A percentile compares a stretch with the other conserved stretches of the same genome.
Conservation (phyloP, 2,113 vertebrate species). For the Nyctibius bracteatus region DNA sequence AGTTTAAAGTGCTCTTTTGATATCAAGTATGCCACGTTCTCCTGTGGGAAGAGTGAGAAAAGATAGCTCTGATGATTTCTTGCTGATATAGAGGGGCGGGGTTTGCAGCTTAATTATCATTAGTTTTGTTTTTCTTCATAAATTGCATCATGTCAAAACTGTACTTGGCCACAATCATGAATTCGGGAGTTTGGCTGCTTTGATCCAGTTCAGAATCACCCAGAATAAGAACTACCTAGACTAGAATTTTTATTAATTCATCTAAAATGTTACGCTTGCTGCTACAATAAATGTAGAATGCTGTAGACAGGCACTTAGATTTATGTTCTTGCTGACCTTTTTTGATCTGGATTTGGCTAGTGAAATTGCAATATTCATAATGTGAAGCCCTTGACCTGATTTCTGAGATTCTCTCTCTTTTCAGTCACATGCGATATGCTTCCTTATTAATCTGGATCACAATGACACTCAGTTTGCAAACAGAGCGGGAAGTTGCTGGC, state of each 20-base stretch:
- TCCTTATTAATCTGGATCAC: background rate
- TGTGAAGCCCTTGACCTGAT: background rate
- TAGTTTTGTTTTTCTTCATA: background rate
- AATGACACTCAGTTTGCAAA: background rate
- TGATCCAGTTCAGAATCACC: background rate
- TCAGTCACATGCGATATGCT: background rate
- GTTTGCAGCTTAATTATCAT: background rate
- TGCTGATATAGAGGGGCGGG: background rate
- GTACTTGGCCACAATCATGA: background rate
- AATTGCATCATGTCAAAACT: background rate
- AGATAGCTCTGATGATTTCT: background rate
- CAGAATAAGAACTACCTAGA: background rate
- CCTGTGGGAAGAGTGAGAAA: background rate
- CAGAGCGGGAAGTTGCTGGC: background rate
- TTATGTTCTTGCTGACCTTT: background rate
- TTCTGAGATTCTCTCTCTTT: background rate
- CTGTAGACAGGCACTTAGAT: background rate
- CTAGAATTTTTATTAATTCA: background rate
- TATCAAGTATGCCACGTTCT: background rate
- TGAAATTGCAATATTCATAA: constrained; percentile 3
- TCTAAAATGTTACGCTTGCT: background rate
- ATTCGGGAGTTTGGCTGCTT: background rate
- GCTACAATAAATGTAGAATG: background rate
- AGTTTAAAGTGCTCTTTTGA: constrained; percentile 30
- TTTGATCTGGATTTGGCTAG: constrained; percentile 26